These are phyloP conservation scores for Phoeniculus purpureus DNA, from an alignment of 2,797 vertebrate species.

Conservation along the genomic window DNA sequence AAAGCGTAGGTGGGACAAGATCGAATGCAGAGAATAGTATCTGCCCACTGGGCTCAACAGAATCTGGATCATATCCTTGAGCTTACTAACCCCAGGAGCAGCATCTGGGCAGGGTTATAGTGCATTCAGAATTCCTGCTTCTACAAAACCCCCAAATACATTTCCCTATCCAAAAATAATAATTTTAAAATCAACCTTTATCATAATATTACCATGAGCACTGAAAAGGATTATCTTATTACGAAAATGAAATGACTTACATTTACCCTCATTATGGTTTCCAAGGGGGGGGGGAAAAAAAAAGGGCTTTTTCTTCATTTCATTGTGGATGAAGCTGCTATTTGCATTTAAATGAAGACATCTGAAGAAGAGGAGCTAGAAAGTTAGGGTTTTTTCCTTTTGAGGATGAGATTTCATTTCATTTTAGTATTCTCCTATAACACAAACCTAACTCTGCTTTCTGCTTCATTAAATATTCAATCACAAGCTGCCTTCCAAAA, in stretches of 20 bases:
- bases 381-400: slow-evolving; percentile 1
- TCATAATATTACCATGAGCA: not conserved
- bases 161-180: slow-evolving; percentile 44
- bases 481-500: slow-evolving; percentile 28
- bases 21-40: not conserved
- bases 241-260: slow-evolving; percentile 45
- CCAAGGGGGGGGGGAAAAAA: slow-evolving; percentile 3
- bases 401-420: slow-evolving; percentile 49
- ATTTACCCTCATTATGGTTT: slow-evolving; percentile 58
- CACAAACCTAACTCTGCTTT: slow-evolving; percentile 6
- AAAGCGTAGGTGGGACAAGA: not conserved
- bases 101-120: not conserved
- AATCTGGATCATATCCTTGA: not conserved
- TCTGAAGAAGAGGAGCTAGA: slow-evolving; percentile 52
- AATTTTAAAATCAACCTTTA: slow-evolving; percentile 54
- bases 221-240: slow-evolving; percentile 40
- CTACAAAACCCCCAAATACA: not conserved
- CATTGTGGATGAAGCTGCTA: slow-evolving; percentile 39
- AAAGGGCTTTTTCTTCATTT: slow-evolving; percentile 8
- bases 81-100: not conserved
- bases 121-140: not conserved
- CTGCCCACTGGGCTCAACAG: not conserved
- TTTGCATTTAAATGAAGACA: slow-evolving; percentile 75
- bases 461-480: slow-evolving; percentile 26
- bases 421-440: slow-evolving; percentile 17